Evolutionary conservation across 2,888 invertebrate genomes (phyloP), one percentile per base, ranked within the genome.

Genomic region (Pyrocoelia pectoralis): DNA sequence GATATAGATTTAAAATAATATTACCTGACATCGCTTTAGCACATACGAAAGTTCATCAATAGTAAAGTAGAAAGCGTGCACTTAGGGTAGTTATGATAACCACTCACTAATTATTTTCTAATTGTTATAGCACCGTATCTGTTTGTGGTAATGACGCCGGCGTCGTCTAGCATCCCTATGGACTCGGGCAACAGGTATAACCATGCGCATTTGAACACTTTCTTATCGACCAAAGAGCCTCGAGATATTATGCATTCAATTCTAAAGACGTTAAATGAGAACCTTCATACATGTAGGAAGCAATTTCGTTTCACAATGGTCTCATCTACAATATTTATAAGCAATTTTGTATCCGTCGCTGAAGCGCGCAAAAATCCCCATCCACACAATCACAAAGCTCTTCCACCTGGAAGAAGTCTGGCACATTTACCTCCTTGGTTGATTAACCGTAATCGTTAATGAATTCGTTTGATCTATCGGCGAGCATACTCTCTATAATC

Each of bases 401-500:
- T 49, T 57, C 57, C 61, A 65, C 51, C 60, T 63, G 68, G 61
- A 61, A 58, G 61, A 51, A 61, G 62, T 38, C 49, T 41, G 66
- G 55, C 62, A 64, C 62, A 58, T 61, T 65, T 52, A 61, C 57
- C 33, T 56, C 50, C 57, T 59, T 56, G 62, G 58, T 64, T 61
- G 58, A 63, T 62, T 60, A 65, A 51, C 68, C 66, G 67, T 70
- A 66, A 68, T 33, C 33, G 33, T 33, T 69, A 68, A 66, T 70
- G 60, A 62, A 67, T 65, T 64, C 67, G 64, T 67, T 79, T 80
- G 79, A 81, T 79, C 78, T 82, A 80, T 14, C 29, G 15, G n/a
- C n/a, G 10, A n/a, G 33, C 33, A 46, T 18, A 12, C 10, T 43
- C 15, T 17, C 14, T 43, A 38, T 43, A 62, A 53, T 61, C 54